These are phyloP conservation scores for Nesoenas mayeri DNA, from an alignment of 2,113 vertebrate species.

Conservation along the genomic window DNA sequence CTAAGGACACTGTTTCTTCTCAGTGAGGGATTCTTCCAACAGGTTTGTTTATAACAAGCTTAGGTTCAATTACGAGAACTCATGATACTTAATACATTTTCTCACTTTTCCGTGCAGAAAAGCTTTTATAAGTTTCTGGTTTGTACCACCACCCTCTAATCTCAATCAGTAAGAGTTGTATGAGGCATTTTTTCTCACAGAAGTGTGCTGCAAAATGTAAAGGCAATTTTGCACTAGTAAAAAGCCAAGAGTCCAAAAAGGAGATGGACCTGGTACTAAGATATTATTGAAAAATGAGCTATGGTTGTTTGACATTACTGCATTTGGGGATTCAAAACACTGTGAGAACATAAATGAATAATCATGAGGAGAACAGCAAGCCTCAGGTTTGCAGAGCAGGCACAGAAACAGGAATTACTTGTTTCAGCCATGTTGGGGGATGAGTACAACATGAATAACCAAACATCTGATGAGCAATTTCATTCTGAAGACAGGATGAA, in stretches of 20 bases:
- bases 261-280: background rate
- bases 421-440: background rate
- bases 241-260: background rate
- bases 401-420: background rate
- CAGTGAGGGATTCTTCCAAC: background rate
- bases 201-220: background rate
- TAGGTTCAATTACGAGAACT: background rate
- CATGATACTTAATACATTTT: background rate
- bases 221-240: background rate
- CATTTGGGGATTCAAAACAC: background rate
- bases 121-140: background rate
- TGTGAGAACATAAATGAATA: background rate
- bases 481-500: background rate
- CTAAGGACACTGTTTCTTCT: background rate
- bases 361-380: background rate
- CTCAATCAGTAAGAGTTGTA: background rate
- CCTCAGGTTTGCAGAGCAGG: background rate
- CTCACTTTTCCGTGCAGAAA: background rate
- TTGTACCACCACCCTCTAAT: background rate
- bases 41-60: background rate
- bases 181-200: background rate
- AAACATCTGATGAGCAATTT: background rate
- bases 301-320: background rate
- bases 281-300: background rate
- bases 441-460: background rate